Evolutionary conservation across 2,113 vertebrate genomes (phyloP).

Genomic region (Nestor notabilis): DNA sequence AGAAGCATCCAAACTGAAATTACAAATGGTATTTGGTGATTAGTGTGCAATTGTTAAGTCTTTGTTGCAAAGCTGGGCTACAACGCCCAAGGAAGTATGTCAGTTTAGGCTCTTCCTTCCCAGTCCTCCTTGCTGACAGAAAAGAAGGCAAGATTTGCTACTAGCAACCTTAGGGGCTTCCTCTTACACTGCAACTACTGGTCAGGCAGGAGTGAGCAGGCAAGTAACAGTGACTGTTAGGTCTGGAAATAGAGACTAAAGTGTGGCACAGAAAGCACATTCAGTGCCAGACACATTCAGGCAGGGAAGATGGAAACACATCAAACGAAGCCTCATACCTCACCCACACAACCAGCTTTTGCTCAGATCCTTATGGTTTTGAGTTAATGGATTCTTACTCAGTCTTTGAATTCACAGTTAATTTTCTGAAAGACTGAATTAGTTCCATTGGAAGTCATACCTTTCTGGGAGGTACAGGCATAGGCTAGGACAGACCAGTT

Average conservation of each 20-base stretch:
- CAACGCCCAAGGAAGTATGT: neutral
- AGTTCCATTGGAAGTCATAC: neutral
- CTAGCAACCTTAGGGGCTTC: neutral
- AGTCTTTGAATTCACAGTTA: neutral
- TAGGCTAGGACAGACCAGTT: neutral
- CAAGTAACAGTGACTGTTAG: neutral
- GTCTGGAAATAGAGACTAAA: neutral
- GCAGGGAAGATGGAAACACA: neutral
- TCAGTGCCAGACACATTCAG: neutral
- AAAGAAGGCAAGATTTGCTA: neutral
- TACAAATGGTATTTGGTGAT: neutral
- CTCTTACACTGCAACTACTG: neutral
- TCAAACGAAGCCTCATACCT: neutral
- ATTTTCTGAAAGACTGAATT: neutral
- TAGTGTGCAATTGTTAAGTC: neutral
- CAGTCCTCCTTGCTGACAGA: neutral
- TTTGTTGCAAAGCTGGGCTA: neutral
- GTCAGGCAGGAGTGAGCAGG: neutral
- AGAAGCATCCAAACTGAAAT: neutral
- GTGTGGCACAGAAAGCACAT: neutral
- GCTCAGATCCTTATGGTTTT: neutral
- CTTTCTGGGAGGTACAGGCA: neutral
- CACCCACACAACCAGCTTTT: neutral
- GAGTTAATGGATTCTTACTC: neutral
- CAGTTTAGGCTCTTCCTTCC: neutral